Percentiles rank a stretch among this genome's conserved stretches.
Conservation (phyloP, 2,797 vertebrate species). For the Ctenochaetus hawaiiensis region DNA sequence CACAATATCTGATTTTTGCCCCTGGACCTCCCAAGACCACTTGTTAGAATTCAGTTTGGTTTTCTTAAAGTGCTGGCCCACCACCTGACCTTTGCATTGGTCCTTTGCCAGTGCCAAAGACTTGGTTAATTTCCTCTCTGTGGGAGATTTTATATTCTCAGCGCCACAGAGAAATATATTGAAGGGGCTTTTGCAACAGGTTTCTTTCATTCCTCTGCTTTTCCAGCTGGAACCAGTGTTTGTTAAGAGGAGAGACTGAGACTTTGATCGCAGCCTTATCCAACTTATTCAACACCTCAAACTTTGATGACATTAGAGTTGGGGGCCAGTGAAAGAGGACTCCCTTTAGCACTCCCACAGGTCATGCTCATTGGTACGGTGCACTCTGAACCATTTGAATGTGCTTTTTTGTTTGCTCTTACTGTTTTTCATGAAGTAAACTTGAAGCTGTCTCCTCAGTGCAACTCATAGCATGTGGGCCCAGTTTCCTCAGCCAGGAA, state of each 20-base stretch:
- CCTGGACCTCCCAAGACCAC: background rate
- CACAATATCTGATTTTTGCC: background rate
- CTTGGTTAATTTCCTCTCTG: slow-evolving; percentile 19
- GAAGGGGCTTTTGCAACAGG: slow-evolving; percentile 2
- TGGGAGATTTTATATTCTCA: slow-evolving; percentile 11
- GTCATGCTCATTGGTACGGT: background rate
- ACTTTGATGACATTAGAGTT: background rate
- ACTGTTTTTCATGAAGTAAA: background rate
- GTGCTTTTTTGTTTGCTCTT: background rate
- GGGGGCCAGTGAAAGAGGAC: background rate
- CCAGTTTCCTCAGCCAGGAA: background rate
- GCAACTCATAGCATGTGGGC: background rate
- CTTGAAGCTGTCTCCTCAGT: too few relatives aligned
- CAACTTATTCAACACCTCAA: background rate
- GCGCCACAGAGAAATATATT: background rate
- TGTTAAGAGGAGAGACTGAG: background rate
- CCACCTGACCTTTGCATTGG: background rate
- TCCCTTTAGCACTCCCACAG: background rate
- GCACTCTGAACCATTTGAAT: background rate
- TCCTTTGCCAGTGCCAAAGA: background rate
- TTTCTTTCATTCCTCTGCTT: background rate
- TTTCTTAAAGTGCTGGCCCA: background rate
- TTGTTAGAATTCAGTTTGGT: background rate
- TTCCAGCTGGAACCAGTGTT: slow-evolving; percentile 7
- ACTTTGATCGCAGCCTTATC: background rate